Evolutionary conservation across 2,113 vertebrate species (phyloP), one percentile per base, ranked within the genome.

Genomic region (Pelmatolapia mariae): DNA sequence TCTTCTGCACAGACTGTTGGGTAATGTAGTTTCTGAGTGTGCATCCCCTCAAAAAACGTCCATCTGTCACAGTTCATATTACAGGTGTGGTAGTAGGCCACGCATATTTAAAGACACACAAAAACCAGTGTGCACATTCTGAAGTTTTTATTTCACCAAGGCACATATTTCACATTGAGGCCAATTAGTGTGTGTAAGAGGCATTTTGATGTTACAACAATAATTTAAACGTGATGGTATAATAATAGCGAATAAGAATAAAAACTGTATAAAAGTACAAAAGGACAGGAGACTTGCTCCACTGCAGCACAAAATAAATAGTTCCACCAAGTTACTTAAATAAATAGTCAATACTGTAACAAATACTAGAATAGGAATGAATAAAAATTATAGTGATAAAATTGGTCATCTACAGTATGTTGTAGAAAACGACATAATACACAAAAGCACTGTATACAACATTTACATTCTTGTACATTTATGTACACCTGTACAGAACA

Each of bases 341-440:
- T 97, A 96, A 96, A 97, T 97, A 96, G 89, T 93, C 95, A 96
- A 96, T 96, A 96, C 95, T 96, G 95, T 95, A 94, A 95, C 94
- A 96, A 96, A 95, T 96, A 96, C 93, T 95, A 94, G 81, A 95
- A 93, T 87, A 96, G 53, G 90, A 95, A 95, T 89, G 88, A 85
- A 87, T 81, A 91, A 90, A 92, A 95, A 91, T 89, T 47, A 94
- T 94, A 95, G 93, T 90, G 92, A 93, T 92, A 93, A 82, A 92
- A 91, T 82, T 92, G 86, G 82, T 89, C 93, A 84, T 94, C 90
- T 90, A 93, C 86, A 93, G 88, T 95, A 94, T 94, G 90, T 95
- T 86, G 91, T 96, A 95, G 93, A 96, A 95, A 96, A 96, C 89
- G 91, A 90, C 90, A 95, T 92, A 89, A 93, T 93, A 94, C 89